Evolutionary conservation across 2,888 invertebrate genomes (phyloP), one percentile per base, ranked within the genome.

Genomic region (Morpho deidamia): DNA sequence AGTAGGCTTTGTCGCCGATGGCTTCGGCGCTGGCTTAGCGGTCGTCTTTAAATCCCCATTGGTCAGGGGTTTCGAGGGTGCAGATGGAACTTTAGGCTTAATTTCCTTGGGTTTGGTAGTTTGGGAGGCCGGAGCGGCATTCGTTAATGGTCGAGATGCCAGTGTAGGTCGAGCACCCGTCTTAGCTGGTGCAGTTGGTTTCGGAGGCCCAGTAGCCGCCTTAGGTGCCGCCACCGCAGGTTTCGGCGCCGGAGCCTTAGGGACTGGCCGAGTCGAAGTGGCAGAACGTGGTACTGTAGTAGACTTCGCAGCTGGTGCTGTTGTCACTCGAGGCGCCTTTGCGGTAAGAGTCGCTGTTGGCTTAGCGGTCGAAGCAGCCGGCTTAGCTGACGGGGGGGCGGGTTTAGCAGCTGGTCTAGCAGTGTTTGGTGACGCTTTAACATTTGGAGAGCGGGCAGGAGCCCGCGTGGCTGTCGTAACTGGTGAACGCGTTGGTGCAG

Each of bases 21-120:
- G 64, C 53, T 46, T 70, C 47, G 59, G 71, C 39, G 73, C 65
- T 44, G 74, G 66, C 55, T 77, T 60, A 56, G 63, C 67, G 56
- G 53, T 68, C 64, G 56, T 60, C 58, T 54, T 73, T 54, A 60
- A 64, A 69, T 92, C 92, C 9, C 92, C 92, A 66, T 92, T 93
- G 2, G 88, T 68, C 8, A 91, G 92, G 11, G 62, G 60, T 68
- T 86, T 91, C 32, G 91, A 91, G 0, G 71, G 63, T 7, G 42
- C 53, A 7, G 71, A 68, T 50, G 72, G 72, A 23, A 69, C 66
- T 52, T 71, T 71, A 2, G 69, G 59, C 39, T 67, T 64, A 3
- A 63, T 44, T 7, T 69, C 66, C 35, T 70, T 69, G 9, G 72
- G 64, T 38, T 71, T 78, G 33, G 78, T n/a, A 66, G 67, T 58